phyloP scores from a whole-genome alignment of 1,140 invertebrate species.

The Bicyclus anynana region DNA sequence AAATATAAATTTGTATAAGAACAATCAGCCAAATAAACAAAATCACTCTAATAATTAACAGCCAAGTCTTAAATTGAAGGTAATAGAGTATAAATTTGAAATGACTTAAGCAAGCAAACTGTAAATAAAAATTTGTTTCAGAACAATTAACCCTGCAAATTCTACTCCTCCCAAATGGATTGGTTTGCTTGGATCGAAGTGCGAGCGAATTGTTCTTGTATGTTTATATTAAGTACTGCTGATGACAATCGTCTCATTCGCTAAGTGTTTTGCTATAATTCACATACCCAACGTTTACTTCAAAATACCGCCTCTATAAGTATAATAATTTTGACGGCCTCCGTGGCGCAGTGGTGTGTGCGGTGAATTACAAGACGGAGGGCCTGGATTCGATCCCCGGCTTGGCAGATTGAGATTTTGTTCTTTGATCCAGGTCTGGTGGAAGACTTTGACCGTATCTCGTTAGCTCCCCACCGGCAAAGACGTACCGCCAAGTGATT shows the following conservation, averaged over 20 bases:
- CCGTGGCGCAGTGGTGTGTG: no score
- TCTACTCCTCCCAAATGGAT: conserved; percentile 52
- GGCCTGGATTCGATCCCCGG: no score
- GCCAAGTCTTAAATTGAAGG: neutral
- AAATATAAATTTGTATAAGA: conserved; percentile 18
- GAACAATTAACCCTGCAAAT: conserved; percentile 48
- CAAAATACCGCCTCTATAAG: no score
- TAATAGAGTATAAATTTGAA: neutral
- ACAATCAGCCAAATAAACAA: conserved; percentile 32
- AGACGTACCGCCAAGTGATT: no score
- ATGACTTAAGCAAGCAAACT: neutral
- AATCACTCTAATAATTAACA: neutral
- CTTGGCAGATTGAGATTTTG: no score
- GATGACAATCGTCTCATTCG: conserved; percentile 1
- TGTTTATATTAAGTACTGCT: conserved; percentile 29
- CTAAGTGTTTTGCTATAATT: neutral
- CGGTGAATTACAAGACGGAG: no score
- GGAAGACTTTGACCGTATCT: neutral
- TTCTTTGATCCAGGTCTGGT: no score
- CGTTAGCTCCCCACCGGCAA: no score
- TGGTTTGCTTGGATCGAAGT: conserved; percentile 48
- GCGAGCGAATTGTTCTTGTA: conserved; percentile 42
- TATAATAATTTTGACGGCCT: no score
- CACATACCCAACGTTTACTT: no score
- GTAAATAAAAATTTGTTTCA: conserved; percentile 16